These are phyloP conservation scores for Candoia aspera DNA, from an alignment of 2,113 vertebrate genomes.

Conservation along the genomic window DNA sequence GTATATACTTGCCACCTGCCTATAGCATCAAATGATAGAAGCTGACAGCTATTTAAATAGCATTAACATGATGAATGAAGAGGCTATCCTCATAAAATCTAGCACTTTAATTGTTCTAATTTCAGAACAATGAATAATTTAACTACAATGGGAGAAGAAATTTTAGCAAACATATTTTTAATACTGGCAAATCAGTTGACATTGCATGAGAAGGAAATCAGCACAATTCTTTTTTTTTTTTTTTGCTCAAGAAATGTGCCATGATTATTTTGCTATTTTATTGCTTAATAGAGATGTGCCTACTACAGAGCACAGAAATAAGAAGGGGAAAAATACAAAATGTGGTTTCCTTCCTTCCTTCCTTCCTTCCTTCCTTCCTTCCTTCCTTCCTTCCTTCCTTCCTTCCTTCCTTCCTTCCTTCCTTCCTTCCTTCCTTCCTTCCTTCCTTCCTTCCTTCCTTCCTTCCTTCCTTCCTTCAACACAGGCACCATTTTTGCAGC, in stretches of 20 bases:
- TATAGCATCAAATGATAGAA: background rate
- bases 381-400: background rate
- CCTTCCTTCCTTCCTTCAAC: background rate
- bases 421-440: background rate
- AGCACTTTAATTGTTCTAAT: slow-evolving; percentile 1
- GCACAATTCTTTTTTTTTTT: background rate
- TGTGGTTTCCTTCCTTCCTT: background rate
- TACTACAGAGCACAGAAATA: background rate
- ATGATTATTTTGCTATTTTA: slow-evolving; percentile 6
- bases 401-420: background rate
- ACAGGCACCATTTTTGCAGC: background rate
- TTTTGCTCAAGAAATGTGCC: background rate
- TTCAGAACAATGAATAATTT: background rate
- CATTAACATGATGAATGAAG: background rate
- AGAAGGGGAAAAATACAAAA: background rate
- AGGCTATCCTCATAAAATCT: background rate
- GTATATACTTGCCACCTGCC: background rate
- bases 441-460: background rate
- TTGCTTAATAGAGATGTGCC: background rate
- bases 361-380: background rate
- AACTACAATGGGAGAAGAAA: background rate
- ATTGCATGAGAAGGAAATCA: background rate
- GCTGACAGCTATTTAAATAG: background rate
- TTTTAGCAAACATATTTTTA: background rate
- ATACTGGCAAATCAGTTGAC: background rate